Evolutionary conservation across 2,797 vertebrate species (phyloP).

Genomic region (Arctocebus calabarensis): DNA sequence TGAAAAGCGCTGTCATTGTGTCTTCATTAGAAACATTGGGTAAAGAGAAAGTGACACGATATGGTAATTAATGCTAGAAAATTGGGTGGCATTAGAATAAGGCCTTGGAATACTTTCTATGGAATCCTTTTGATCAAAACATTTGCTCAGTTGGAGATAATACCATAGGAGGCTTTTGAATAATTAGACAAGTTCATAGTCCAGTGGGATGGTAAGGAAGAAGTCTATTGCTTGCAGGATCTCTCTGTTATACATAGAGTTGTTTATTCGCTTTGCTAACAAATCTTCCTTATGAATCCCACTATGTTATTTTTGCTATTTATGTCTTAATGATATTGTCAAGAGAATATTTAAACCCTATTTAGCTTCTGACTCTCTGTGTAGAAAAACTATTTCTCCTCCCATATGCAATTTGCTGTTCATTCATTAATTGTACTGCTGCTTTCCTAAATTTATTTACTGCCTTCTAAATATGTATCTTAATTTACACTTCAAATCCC

Average conservation of each 20-base stretch:
- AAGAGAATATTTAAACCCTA: constrained; percentile 70
- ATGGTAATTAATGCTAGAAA: constrained; percentile 44
- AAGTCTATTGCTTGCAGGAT: background rate
- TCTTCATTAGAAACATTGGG: constrained; percentile 17
- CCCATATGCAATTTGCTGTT: constrained; percentile 71
- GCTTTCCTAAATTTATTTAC: constrained; percentile 80
- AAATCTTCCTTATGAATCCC: constrained; percentile 67
- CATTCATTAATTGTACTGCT: constrained; percentile 75
- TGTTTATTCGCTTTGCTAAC: constrained; percentile 64
- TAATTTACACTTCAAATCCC: constrained; percentile 62
- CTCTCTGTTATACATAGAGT: constrained; percentile 12
- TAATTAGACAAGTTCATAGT: constrained; percentile 61
- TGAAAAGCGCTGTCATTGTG: background rate
- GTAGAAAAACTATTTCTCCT: constrained; percentile 70
- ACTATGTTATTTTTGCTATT: constrained; percentile 72
- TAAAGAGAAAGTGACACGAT: constrained; percentile 46
- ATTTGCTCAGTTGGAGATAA: constrained; percentile 58
- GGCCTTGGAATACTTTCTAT: constrained; percentile 46
- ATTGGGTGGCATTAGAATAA: constrained; percentile 30
- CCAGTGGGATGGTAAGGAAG: background rate
- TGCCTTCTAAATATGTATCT: constrained; percentile 81
- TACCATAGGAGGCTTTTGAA: constrained; percentile 43
- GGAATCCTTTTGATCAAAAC: constrained; percentile 55
- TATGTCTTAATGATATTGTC: constrained; percentile 72
- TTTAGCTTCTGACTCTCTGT: constrained; percentile 72